A percentile compares a stretch with the other conserved stretches of the same genome.
Conservation (phyloP, 2,888 invertebrate genomes). For the Heliconius hortense region DNA sequence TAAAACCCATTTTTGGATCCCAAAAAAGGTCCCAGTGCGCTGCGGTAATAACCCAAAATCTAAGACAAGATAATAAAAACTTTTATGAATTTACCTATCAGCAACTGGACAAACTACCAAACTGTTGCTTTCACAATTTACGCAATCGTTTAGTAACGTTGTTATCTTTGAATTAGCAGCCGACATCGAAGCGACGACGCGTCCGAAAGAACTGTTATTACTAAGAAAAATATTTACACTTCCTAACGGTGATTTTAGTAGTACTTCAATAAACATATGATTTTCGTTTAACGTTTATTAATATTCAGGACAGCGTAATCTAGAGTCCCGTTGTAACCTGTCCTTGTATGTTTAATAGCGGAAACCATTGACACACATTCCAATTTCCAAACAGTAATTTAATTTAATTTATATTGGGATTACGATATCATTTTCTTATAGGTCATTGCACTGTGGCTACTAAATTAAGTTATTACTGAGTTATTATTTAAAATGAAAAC, state of each 20-base stretch:
- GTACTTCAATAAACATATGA: constrained; percentile 14
- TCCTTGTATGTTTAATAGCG: constrained; percentile 62
- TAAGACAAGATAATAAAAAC: background rate
- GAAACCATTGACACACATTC: constrained; percentile 59
- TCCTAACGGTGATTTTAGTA: background rate
- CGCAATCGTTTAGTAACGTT: constrained; percentile 22
- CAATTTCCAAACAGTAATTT: constrained; percentile 14
- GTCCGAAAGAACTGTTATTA: constrained; percentile 21
- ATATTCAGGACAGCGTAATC: constrained; percentile 67
- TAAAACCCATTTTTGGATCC: no score
- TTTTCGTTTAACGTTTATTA: constrained; percentile 60
- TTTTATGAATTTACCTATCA: background rate
- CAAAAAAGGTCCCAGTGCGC: background rate
- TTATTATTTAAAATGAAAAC: no score
- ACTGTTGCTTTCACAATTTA: constrained; percentile 26
- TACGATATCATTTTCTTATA: constrained; percentile 16
- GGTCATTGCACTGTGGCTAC: background rate
- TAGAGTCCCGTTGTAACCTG: constrained; percentile 58
- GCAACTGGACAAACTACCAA: constrained; percentile 5
- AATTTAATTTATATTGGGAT: constrained; percentile 28
- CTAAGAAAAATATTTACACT: constrained; percentile 10
- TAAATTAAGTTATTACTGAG: background rate
- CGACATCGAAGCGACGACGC: background rate
- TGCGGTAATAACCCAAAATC: background rate
- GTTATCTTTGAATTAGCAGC: constrained; percentile 20